phyloP scores from a whole-genome alignment of 2,797 vertebrate genomes.

The Manis pentadactyla region DNA sequence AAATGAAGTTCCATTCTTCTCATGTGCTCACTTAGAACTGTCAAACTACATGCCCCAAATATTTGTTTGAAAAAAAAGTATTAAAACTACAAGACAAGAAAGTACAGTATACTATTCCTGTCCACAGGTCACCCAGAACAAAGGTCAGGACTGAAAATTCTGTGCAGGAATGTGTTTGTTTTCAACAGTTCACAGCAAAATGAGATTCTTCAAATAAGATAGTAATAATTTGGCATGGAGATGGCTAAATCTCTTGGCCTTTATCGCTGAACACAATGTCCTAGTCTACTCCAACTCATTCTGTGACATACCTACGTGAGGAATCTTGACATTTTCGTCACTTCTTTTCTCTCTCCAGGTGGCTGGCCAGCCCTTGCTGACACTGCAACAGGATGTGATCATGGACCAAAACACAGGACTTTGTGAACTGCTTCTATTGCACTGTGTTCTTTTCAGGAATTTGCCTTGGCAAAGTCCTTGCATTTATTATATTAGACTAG shows the following conservation, averaged over 20 bases:
- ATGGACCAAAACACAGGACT: slow-evolving; percentile 21
- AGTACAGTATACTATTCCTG: not conserved
- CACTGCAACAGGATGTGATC: slow-evolving; percentile 49
- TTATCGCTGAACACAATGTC: slow-evolving; percentile 54
- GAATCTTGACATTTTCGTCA: slow-evolving; percentile 61
- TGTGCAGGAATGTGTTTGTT: slow-evolving; percentile 57
- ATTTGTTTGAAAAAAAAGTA: not conserved
- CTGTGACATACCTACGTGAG: slow-evolving; percentile 52
- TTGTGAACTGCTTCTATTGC: slow-evolving; percentile 47
- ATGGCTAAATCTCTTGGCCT: slow-evolving; percentile 34
- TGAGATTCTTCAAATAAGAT: slow-evolving; percentile 36
- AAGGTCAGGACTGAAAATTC: slow-evolving; percentile 38
- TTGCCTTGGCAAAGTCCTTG: slow-evolving; percentile 58
- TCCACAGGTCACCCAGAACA: not conserved
- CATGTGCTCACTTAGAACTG: not conserved
- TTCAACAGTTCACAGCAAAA: slow-evolving; percentile 44
- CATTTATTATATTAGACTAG: slow-evolving; percentile 32
- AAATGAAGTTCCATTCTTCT: not conserved
- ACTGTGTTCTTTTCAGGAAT: slow-evolving; percentile 78
- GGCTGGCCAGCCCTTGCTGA: slow-evolving; percentile 36
- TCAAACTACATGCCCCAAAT: not conserved
- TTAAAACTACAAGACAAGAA: slow-evolving; percentile 6
- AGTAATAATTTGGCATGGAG: not conserved
- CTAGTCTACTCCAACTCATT: not conserved
- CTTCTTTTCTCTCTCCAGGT: slow-evolving; percentile 51